A percentile compares a stretch with the other conserved stretches of the same genome.
phyloP scores from a whole-genome alignment of 2,797 vertebrate genomes.

The Pangasius macronema region DNA sequence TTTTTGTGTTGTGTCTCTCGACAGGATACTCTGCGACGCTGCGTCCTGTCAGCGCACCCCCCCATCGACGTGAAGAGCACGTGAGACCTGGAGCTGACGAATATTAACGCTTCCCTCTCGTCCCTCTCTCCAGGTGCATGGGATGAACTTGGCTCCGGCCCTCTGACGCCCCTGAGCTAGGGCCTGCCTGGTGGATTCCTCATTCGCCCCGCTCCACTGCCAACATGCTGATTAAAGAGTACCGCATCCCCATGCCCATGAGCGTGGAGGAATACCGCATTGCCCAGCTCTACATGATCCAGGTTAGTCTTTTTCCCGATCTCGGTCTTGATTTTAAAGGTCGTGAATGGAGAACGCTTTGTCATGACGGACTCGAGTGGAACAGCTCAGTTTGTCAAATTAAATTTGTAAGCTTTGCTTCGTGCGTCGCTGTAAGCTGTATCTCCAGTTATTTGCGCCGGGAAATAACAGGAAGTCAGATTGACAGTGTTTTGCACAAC shows the following conservation, averaged over 20 bases:
- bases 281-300: slow-evolving; percentile 99
- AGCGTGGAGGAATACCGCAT: slow-evolving; percentile 99
- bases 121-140: slow-evolving; percentile 58
- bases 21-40: slow-evolving; percentile 16
- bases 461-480: neutral
- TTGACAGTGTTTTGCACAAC: neutral
- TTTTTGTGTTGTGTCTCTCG: slow-evolving; percentile 13
- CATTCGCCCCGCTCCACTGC: slow-evolving; percentile 59
- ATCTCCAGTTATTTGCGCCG: neutral
- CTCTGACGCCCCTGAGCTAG: slow-evolving; percentile 59
- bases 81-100: slow-evolving; percentile 25
- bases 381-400: neutral
- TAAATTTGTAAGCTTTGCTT: neutral
- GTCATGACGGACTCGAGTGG: neutral
- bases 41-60: slow-evolving; percentile 26
- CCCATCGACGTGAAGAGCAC: neutral
- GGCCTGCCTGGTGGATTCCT: slow-evolving; percentile 50
- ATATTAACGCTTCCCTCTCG: slow-evolving; percentile 14
- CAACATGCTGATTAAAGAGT: slow-evolving; percentile 88
- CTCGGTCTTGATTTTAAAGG: neutral
- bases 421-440: neutral
- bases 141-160: slow-evolving; percentile 54
- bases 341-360: neutral
- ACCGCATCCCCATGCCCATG: slow-evolving; percentile 85
- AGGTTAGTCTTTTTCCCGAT: slow-evolving; percentile 65